Conservation (phyloP, 2,797 vertebrate species). For the Chelmon rostratus region DNA sequence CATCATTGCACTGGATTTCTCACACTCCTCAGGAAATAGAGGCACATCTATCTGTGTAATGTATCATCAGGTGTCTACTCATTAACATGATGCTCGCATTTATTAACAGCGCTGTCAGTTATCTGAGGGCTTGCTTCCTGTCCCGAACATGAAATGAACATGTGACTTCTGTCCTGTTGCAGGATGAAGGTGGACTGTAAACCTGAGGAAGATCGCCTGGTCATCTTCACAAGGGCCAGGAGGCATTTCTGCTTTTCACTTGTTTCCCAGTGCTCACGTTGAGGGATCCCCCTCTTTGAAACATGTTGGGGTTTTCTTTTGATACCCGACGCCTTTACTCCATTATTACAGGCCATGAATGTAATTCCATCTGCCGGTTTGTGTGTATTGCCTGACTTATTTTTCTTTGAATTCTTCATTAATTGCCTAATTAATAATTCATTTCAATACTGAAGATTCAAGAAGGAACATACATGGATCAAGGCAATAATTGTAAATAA, state of each 20-base stretch:
- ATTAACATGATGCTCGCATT: constrained; percentile 50
- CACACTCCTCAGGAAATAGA: not conserved
- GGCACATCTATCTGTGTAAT: not conserved
- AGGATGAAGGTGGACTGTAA: constrained; percentile 84
- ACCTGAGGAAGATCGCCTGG: constrained; percentile 12
- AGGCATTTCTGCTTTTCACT: constrained; percentile 1
- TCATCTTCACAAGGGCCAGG: not conserved
- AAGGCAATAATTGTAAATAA: constrained; percentile 12
- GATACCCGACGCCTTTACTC: constrained; percentile 16
- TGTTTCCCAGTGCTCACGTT: not conserved
- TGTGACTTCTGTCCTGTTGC: constrained; percentile 55
- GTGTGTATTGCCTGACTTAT: not conserved
- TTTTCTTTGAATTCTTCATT: constrained; percentile 16
- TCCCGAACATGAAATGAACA: constrained; percentile 23
- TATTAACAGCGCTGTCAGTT: constrained; percentile 49
- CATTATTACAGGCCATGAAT: constrained; percentile 4
- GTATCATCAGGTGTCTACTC: constrained; percentile 22
- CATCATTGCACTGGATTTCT: no score
- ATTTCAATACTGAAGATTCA: not conserved
- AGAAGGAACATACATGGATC: not conserved
- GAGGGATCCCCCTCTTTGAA: not conserved
- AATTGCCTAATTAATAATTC: constrained; percentile 15
- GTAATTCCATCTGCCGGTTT: not conserved
- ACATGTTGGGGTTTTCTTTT: not conserved
- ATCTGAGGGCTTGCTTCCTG: constrained; percentile 1